A percentile compares a stretch with the other conserved stretches of the same genome.
phyloP scores from a whole-genome alignment of 2,113 vertebrate species.

The Xiphophorus maculatus region DNA sequence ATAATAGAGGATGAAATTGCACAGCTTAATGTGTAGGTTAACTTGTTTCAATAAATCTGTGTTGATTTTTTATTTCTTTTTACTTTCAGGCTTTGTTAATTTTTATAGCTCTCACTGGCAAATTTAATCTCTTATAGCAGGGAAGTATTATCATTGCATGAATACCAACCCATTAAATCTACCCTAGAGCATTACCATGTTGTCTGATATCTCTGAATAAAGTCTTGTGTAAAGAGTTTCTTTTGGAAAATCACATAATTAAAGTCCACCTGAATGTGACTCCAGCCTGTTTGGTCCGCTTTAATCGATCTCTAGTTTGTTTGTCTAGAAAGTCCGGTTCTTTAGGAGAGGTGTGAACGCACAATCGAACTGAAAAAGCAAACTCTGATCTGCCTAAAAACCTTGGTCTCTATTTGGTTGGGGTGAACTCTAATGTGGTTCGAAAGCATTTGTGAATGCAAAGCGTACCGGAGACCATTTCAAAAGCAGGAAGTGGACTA shows the following conservation, averaged over 20 bases:
- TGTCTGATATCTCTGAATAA: background rate
- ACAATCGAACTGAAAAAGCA: too few relatives aligned
- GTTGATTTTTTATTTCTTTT: background rate
- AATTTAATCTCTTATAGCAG: background rate
- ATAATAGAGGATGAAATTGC: slow-evolving; percentile 36
- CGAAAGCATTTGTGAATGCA: too few relatives aligned
- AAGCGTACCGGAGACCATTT: too few relatives aligned
- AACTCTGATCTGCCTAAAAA: too few relatives aligned
- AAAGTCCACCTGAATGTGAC: background rate
- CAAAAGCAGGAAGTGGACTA: too few relatives aligned
- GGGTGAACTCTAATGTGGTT: too few relatives aligned
- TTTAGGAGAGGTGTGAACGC: too few relatives aligned
- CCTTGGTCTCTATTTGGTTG: too few relatives aligned
- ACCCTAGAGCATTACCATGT: background rate
- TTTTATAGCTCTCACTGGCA: background rate
- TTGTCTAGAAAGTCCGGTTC: too few relatives aligned
- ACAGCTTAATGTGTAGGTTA: slow-evolving; percentile 2
- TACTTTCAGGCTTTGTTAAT: background rate
- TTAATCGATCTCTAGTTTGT: too few relatives aligned
- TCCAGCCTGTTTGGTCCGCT: too few relatives aligned
- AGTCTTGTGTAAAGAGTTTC: background rate
- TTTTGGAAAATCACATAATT: background rate
- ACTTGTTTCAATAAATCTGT: slow-evolving; percentile 8
- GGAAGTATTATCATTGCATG: background rate
- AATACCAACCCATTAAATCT: background rate